Conservation (phyloP, 2,797 vertebrate genomes). For the Acipenser ruthenus region DNA sequence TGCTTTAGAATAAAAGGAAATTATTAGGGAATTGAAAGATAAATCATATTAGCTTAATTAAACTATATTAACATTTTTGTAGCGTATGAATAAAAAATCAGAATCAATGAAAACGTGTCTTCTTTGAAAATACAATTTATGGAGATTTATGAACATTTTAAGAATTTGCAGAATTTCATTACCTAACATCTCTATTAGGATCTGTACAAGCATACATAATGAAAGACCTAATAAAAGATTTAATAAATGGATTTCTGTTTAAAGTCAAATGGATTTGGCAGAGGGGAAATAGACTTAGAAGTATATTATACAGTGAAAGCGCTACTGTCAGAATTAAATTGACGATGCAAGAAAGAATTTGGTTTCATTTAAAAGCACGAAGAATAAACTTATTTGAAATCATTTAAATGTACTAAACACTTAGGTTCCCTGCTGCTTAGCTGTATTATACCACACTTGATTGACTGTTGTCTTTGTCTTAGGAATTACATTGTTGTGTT, state of each 20-base stretch:
- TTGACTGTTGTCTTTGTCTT: too few relatives aligned
- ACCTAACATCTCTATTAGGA: constrained; percentile 82
- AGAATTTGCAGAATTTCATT: constrained; percentile 77
- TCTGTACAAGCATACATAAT: constrained; percentile 77
- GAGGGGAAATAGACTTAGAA: constrained; percentile 15
- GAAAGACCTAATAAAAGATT: constrained; percentile 54
- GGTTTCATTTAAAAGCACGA: constrained; percentile 42
- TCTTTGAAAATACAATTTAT: constrained; percentile 73
- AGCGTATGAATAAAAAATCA: constrained; percentile 73
- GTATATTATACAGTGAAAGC: constrained; percentile 44
- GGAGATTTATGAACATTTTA: constrained; percentile 86
- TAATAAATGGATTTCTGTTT: constrained; percentile 57
- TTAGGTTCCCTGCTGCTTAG: background rate
- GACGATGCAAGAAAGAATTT: constrained; percentile 47
- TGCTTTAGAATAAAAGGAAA: constrained; percentile 58
- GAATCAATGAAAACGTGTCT: constrained; percentile 65
- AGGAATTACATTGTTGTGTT: too few relatives aligned
- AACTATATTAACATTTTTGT: constrained; percentile 72
- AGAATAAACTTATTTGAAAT: constrained; percentile 31
- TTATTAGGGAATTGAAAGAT: constrained; percentile 61
- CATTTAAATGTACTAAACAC: constrained; percentile 28
- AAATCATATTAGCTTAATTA: constrained; percentile 82
- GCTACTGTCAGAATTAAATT: constrained; percentile 51
- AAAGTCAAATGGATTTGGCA: constrained; percentile 57
- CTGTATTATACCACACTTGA: too few relatives aligned